Percentiles rank a stretch among this genome's conserved stretches.
phyloP scores from a whole-genome alignment of 2,888 invertebrate species.

The Cepaea hortensis region DNA sequence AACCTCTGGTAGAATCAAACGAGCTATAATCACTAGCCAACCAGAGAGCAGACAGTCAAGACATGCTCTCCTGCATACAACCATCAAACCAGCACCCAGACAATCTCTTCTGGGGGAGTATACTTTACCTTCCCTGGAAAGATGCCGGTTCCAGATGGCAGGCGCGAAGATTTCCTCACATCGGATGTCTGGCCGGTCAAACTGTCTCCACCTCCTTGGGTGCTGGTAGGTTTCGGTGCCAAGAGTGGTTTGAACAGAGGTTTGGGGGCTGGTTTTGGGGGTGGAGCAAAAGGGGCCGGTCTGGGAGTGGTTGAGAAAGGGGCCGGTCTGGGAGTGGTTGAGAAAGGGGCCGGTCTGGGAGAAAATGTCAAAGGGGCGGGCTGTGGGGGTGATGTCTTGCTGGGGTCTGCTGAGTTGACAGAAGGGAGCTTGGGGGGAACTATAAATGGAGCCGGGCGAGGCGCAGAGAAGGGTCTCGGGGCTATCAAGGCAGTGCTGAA shows the following conservation, averaged over 20 bases:
- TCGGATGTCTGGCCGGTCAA: slow-evolving; percentile 32
- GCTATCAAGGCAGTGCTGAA: slow-evolving; percentile 3
- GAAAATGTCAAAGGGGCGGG: neutral
- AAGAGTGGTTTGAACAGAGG: slow-evolving; percentile 58
- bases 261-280: slow-evolving; percentile 54
- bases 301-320: slow-evolving; percentile 15
- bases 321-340: neutral
- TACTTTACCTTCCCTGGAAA: slow-evolving; percentile 23
- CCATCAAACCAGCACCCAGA: neutral
- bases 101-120: neutral
- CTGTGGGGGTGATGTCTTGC: neutral
- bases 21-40: too few relatives aligned
- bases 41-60: too few relatives aligned
- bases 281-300: slow-evolving; percentile 37
- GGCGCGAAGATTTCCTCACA: slow-evolving; percentile 44
- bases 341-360: too few relatives aligned
- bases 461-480: slow-evolving; percentile 32
- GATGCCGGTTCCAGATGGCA: slow-evolving; percentile 41
- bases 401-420: slow-evolving; percentile 5
- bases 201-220: slow-evolving; percentile 27
- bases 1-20: too few relatives aligned
- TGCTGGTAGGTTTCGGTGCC: slow-evolving; percentile 59
- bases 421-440: neutral
- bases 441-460: slow-evolving; percentile 22
- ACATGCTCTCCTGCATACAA: too few relatives aligned